A percentile compares a stretch with the other conserved stretches of the same genome.
These are phyloP conservation scores for Onychostoma macrolepis DNA, from an alignment of 2,113 vertebrate genomes.

Conservation along the genomic window DNA sequence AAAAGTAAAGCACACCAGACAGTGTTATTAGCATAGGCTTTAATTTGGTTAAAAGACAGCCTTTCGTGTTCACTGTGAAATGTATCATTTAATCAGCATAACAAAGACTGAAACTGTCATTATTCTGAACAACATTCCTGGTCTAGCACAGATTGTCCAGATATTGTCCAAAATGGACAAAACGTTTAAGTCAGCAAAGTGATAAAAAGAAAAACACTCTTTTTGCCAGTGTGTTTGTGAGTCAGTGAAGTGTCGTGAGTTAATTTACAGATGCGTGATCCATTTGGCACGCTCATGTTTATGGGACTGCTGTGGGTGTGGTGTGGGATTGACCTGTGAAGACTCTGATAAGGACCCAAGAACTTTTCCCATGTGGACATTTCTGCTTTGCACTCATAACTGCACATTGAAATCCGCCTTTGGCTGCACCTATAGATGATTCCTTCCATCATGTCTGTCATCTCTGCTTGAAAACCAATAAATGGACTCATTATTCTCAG, in stretches of 20 bases:
- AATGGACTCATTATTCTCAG: conserved; percentile 6
- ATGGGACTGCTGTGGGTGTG: conserved; percentile 11
- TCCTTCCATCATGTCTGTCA: neutral
- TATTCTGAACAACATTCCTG: neutral
- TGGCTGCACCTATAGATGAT: no score
- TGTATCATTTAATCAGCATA: neutral
- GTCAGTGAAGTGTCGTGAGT: neutral
- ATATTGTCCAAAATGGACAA: neutral
- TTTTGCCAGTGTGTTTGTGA: neutral
- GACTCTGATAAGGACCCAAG: neutral
- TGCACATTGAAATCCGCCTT: neutral
- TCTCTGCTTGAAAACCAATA: neutral
- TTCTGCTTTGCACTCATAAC: neutral
- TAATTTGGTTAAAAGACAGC: neutral
- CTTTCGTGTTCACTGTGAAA: neutral
- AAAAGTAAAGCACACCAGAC: neutral
- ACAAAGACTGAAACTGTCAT: neutral
- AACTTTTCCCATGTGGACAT: neutral
- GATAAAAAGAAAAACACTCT: neutral
- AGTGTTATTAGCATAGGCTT: no score
- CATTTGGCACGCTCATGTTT: conserved; percentile 27
- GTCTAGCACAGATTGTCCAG: neutral
- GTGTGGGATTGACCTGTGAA: neutral
- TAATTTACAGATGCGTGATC: conserved; percentile 1
- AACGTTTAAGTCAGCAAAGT: neutral